Percentiles rank a stretch among this genome's conserved stretches.
Evolutionary conservation across 2,797 vertebrate species (phyloP).

Genomic region (Sciaenops ocellatus): DNA sequence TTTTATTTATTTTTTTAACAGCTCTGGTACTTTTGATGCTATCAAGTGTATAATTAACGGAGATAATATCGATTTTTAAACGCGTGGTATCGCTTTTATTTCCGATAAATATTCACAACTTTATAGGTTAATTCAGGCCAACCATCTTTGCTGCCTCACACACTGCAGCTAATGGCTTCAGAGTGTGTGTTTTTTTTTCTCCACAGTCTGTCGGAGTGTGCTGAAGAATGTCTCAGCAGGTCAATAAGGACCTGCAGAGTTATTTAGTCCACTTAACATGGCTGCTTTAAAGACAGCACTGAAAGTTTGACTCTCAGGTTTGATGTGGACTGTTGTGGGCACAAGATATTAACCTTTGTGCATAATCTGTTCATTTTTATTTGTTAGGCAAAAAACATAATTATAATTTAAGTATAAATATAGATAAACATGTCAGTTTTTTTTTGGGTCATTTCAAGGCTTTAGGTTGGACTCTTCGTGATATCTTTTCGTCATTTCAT

Average conservation of each 20-base stretch:
- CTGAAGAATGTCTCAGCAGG: slow-evolving; percentile 20
- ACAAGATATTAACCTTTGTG: no score
- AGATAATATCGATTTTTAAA: no score
- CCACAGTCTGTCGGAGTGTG: neutral
- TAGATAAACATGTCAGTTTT: no score
- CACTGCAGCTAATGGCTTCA: neutral
- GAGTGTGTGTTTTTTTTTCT: neutral
- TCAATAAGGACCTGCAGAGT: neutral
- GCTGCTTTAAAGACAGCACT: neutral
- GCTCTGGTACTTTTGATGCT: no score
- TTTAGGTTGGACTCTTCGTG: neutral
- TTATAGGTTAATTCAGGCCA: neutral
- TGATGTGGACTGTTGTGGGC: neutral
- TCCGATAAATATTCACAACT: neutral
- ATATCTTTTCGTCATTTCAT: neutral
- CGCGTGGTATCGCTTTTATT: no score
- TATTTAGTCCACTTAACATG: slow-evolving; percentile 4
- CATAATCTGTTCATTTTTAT: no score
- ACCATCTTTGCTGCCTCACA: neutral
- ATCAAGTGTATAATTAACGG: no score
- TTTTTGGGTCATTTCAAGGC: neutral
- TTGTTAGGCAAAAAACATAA: neutral
- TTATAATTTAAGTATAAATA: no score
- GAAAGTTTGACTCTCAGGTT: neutral
- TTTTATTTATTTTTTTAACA: no score